These are phyloP conservation scores for Salvelinus fontinalis DNA, from an alignment of 2,113 vertebrate species.

Conservation along the genomic window DNA sequence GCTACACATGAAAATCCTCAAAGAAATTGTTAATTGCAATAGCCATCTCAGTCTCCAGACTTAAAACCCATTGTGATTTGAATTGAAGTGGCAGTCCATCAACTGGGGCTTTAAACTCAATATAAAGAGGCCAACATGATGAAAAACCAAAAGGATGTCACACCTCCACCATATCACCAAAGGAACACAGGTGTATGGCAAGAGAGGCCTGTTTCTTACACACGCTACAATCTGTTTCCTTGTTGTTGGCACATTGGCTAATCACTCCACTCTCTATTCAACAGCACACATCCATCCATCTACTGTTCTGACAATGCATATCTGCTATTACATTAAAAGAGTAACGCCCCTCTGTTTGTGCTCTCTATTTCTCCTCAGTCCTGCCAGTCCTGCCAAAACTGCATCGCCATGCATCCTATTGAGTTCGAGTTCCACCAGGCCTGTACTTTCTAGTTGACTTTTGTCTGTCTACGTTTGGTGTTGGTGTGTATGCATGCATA, in stretches of 20 bases:
- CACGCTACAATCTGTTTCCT: conserved; percentile 3
- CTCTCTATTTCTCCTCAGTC: conserved; percentile 34
- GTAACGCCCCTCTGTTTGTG: conserved; percentile 61
- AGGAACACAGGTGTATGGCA: no score
- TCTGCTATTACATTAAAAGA: conserved; percentile 48
- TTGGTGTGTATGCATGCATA: neutral
- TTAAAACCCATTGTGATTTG: no score
- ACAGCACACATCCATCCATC: conserved; percentile 59
- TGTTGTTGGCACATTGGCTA: conserved; percentile 21
- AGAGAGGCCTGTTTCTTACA: neutral
- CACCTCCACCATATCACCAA: no score
- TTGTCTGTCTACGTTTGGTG: neutral
- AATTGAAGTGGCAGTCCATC: no score
- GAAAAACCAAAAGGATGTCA: no score
- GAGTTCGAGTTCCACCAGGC: neutral
- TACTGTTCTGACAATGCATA: conserved; percentile 46
- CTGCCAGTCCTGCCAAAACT: neutral
- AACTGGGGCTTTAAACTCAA: no score
- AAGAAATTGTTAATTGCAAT: no score
- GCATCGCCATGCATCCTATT: no score
- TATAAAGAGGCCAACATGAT: no score
- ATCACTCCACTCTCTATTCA: conserved; percentile 20
- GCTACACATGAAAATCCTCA: no score
- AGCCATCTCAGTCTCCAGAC: no score
- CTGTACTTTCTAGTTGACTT: neutral